A percentile compares a stretch with the other conserved stretches of the same genome.
Evolutionary conservation across 2,797 vertebrate genomes (phyloP).

Genomic region (Atherinosoma microstoma): DNA sequence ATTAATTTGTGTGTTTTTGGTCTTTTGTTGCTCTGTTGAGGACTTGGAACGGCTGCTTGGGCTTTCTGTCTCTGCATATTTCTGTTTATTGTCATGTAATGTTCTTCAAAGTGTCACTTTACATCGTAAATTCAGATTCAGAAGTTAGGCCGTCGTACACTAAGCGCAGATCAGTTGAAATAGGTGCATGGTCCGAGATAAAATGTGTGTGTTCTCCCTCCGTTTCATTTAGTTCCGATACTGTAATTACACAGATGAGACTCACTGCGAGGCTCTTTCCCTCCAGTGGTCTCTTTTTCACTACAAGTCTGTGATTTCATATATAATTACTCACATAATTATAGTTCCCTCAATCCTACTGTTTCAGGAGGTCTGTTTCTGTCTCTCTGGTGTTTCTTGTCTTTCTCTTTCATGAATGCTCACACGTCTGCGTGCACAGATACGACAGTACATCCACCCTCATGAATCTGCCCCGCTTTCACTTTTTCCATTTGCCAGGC

Average conservation of each 20-base stretch:
- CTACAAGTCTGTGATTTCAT: slow-evolving; percentile 78
- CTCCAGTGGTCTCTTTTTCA: slow-evolving; percentile 65
- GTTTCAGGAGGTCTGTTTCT: slow-evolving; percentile 75
- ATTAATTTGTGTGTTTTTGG: background rate
- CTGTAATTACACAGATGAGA: slow-evolving; percentile 81
- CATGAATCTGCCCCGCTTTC: slow-evolving; percentile 34
- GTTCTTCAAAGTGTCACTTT: background rate
- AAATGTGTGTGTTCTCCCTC: slow-evolving; percentile 47
- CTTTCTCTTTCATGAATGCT: slow-evolving; percentile 30
- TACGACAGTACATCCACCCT: slow-evolving; percentile 28
- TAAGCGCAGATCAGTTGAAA: background rate
- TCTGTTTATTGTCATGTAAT: background rate
- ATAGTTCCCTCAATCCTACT: slow-evolving; percentile 76
- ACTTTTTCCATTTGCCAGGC: slow-evolving; percentile 38
- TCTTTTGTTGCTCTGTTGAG: background rate
- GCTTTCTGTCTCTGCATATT: background rate
- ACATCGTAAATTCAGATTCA: background rate
- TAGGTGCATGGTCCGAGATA: slow-evolving; percentile 50
- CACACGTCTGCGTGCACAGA: slow-evolving; percentile 18
- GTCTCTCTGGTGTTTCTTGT: slow-evolving; percentile 56
- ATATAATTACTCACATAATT: slow-evolving; percentile 85
- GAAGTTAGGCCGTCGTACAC: slow-evolving; percentile 3
- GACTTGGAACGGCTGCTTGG: background rate
- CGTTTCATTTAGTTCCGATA: slow-evolving; percentile 70
- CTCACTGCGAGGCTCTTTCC: slow-evolving; percentile 55